Base-by-base conservation (phyloP, 2,113 vertebrate genomes). In the Formicarius rufipectus region DNA sequence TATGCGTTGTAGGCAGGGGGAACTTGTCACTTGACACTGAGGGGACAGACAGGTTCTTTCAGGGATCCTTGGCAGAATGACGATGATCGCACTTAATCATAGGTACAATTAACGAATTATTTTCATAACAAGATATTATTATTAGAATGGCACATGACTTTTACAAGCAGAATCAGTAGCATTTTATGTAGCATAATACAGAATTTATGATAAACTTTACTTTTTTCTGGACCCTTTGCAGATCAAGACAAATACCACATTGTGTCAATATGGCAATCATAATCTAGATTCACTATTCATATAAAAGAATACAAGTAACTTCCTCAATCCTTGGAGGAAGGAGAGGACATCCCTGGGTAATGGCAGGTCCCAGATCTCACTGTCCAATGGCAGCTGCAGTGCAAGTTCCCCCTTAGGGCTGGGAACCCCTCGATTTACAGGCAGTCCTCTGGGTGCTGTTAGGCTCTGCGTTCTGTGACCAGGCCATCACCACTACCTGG, bases 391-490 rank as follows among this genome's bases (percentile, higher is more conserved):
- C 44, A 66, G 21, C 28, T 79, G 31, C 0, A 0, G 16, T 71
- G 62, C 67, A 22, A 3, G 40, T 35, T 83, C 6, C 28, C 18
- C 8, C 8, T 39, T 49, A 28, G 39, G 24, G 59, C 20, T 15
- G 21, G 19, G 3, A 31, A 21, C 44, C 40, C 11, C 31, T 59
- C 10, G 3, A 4, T 74, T 78, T 74, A 27, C 10, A 21, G 76
- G 24, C 16, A 14, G 37, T 47, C 47, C 28, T 55, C 20, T 50
- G 56, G 17, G 18, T 31, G 37, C 66, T 62, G 12, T 45, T 31
- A 20, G 0, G 0, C 10, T 24, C 80, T 7, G 2, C 15, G 12
- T 47, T 73, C 16, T 35, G n/a, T 24, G 60, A 27, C 0, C 1
- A 21, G 31, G 27, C 62, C 18, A 7, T 63, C 39, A 22, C 24